phyloP scores from a whole-genome alignment of 2,888 invertebrate species.

The Ametastegia equiseti region DNA sequence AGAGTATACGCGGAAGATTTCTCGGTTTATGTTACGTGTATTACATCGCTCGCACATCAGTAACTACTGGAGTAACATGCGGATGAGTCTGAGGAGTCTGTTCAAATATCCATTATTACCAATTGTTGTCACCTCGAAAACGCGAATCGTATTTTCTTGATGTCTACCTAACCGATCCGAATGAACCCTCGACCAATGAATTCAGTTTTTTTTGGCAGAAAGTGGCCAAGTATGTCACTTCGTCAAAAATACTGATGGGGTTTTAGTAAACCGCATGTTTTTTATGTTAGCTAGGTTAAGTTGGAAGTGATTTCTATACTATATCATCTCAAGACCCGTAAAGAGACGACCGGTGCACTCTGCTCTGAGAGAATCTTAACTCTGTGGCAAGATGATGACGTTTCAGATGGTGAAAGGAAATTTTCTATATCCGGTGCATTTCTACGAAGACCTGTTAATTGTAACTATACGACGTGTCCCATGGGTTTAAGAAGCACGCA shows the following conservation, averaged over 20 bases:
- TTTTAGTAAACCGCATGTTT: too few species aligned
- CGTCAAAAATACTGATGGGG: too few species aligned
- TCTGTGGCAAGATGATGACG: neutral
- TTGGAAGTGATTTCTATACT: too few species aligned
- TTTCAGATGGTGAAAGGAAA: constrained; percentile 12
- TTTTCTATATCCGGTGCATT: constrained; percentile 18
- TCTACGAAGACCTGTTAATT: constrained; percentile 23
- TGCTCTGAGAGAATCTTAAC: neutral
- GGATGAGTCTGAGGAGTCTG: neutral
- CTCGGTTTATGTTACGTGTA: neutral
- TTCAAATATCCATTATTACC: too few species aligned
- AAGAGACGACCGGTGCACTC: neutral
- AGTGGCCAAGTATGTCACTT: too few species aligned
- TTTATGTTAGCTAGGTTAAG: too few species aligned
- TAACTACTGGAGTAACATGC: neutral
- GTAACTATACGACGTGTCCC: constrained; percentile 10
- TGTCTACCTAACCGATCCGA: too few species aligned
- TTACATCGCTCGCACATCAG: neutral
- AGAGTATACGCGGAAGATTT: neutral
- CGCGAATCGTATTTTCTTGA: too few species aligned
- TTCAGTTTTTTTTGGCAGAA: too few species aligned
- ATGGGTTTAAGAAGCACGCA: neutral
- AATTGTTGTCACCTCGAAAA: too few species aligned
- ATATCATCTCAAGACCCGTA: too few species aligned
- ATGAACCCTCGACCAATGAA: too few species aligned